Percentiles rank a stretch among this genome's conserved stretches.
Conservation (phyloP, 2,797 vertebrate genomes). For the Cottoperca gobio region DNA sequence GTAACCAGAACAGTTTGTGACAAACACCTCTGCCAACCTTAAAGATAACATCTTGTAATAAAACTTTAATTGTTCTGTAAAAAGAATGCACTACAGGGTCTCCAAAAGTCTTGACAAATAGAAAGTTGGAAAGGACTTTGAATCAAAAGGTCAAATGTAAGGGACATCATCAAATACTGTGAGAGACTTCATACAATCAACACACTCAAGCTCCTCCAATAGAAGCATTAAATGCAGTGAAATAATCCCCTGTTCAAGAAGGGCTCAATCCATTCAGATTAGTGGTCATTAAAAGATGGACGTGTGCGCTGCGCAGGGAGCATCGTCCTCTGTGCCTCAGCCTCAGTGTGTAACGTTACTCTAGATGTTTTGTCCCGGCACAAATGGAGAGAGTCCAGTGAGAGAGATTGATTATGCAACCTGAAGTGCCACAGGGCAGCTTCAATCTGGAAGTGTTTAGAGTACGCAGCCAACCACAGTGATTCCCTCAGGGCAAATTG, state of each 20-base stretch:
- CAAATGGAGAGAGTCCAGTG: conserved; percentile 68
- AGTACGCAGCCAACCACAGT: conserved; percentile 64
- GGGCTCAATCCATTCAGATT: conserved; percentile 8
- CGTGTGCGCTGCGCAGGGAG: conserved; percentile 29
- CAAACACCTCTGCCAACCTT: no score
- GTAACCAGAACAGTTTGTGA: no score
- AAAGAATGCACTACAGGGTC: background rate
- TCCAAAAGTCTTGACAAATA: background rate
- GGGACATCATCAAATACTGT: background rate
- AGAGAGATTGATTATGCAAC: conserved; percentile 84
- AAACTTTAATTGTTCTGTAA: background rate
- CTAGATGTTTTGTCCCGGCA: conserved; percentile 65
- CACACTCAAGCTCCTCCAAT: conserved; percentile 6
- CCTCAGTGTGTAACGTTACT: conserved; percentile 66
- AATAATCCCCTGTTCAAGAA: conserved; percentile 11
- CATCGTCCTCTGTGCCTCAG: conserved; percentile 44
- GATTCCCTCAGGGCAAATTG: conserved; percentile 78
- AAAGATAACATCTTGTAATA: background rate
- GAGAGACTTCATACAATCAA: background rate
- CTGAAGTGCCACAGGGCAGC: conserved; percentile 82
- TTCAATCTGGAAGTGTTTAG: conserved; percentile 84
- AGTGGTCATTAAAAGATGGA: conserved; percentile 58
- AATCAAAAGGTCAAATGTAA: background rate
- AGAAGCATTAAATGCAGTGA: conserved; percentile 2
- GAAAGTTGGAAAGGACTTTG: background rate